Base-by-base conservation (phyloP, 2,797 vertebrate species). In the Betta splendens region DNA sequence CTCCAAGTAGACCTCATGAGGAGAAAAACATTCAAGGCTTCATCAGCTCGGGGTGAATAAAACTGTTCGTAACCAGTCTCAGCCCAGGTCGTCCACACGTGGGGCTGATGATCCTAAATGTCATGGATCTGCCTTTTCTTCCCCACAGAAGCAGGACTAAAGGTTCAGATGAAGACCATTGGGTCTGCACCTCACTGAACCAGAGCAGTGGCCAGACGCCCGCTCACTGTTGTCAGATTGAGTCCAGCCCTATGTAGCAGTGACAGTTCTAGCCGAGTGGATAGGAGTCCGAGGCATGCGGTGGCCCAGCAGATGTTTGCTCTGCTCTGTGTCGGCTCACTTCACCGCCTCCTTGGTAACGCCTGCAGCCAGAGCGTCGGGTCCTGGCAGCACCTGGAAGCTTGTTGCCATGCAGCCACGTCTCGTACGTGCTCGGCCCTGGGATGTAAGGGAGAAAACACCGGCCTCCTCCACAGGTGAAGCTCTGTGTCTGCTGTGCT, bases 301-400 rank as follows among this genome's bases (percentile, higher is more conserved):
- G 51, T 6, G 21, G 63, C 45, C 62, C 56, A 55, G 69, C 76
- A 81, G 85, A 74, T 90, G 87, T 90, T 90, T 87, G 81, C 77
- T 69, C 47, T 76, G 65, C 75, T 74, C 33, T 55, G 56, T 69
- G 54, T 65, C 60, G 20, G 69, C 49, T 82, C 68, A 58, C 62
- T 69, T 66, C 52, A 21, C 50, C 20, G 64, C 48, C 47, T 66
- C 76, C 79, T 39, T 72, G 51, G 84, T 66, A 65, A 87, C 83
- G 6, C 49, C 79, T 64, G 35, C 64, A 67, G 72, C 46, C 35
- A 23, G 18, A 65, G 56, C 56, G 54, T 45, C 33, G 38, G 20
- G 22, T 70, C 20, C 60, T 40, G 31, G 35, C 44, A 23, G 37
- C 42, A 29, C n/a, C n/a, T n/a, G n/a, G 26, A 54, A 39, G 39